Conservation (phyloP, 2,888 invertebrate species). For the Diploptera punctata region DNA sequence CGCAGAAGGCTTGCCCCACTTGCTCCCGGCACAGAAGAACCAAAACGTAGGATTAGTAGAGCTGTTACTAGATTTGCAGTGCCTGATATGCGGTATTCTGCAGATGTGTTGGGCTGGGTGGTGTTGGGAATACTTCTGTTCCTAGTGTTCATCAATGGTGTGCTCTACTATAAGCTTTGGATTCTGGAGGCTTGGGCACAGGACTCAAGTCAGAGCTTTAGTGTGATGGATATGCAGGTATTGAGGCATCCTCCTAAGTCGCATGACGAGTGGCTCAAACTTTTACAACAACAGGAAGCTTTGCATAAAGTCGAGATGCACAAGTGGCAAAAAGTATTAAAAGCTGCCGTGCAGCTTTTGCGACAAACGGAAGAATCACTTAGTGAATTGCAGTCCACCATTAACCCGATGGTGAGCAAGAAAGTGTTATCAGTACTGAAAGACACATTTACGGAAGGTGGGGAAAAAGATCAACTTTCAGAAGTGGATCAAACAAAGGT, state of each 20-base stretch:
- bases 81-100: background rate
- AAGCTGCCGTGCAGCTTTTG: slow-evolving; percentile 72
- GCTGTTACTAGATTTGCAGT: slow-evolving; percentile 39
- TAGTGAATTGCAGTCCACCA: slow-evolving; percentile 71
- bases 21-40: background rate
- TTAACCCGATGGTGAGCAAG: slow-evolving; percentile 62
- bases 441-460: slow-evolving; percentile 32
- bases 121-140: slow-evolving; percentile 68
- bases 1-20: slow-evolving; percentile 53
- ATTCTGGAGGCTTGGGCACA: slow-evolving; percentile 64
- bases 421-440: slow-evolving; percentile 60
- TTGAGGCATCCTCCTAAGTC: slow-evolving; percentile 63
- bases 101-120: slow-evolving; percentile 52
- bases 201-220: slow-evolving; percentile 47
- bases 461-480: slow-evolving; percentile 8
- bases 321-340: slow-evolving; percentile 81
- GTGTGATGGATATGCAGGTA: slow-evolving; percentile 60
- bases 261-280: slow-evolving; percentile 81
- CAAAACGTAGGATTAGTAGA: slow-evolving; percentile 5
- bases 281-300: slow-evolving; percentile 80
- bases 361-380: slow-evolving; percentile 83
- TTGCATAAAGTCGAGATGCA: slow-evolving; percentile 82
- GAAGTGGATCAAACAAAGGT: slow-evolving; percentile 13
- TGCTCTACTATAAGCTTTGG: slow-evolving; percentile 86
- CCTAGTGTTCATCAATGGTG: slow-evolving; percentile 73